These are phyloP conservation scores for Perdita meconis DNA, from an alignment of 2,888 invertebrate genomes.

Conservation along the genomic window DNA sequence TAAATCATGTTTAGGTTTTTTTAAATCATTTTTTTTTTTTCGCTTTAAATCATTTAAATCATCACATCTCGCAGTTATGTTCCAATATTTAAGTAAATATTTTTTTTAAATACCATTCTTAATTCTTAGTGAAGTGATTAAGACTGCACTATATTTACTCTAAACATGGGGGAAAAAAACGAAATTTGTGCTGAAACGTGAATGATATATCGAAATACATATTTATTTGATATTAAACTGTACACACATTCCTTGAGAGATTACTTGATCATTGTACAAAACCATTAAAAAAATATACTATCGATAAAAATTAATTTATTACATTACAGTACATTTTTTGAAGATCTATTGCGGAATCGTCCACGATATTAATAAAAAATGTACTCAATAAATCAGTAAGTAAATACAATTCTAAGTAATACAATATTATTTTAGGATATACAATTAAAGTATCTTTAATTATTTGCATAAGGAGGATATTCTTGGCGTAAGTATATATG, in stretches of 20 bases:
- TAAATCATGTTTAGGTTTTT: conserved; percentile 44
- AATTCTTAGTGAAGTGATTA: conserved; percentile 14
- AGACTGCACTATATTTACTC: conserved; percentile 36
- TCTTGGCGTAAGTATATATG: too few relatives aligned
- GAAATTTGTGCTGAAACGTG: conserved; percentile 12
- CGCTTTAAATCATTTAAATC: too few relatives aligned
- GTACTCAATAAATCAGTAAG: too few relatives aligned
- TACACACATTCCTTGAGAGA: conserved; percentile 54
- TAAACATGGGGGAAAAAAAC: conserved; percentile 1
- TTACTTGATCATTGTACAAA: conserved; percentile 43
- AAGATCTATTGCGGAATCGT: too few relatives aligned
- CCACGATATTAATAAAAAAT: too few relatives aligned
- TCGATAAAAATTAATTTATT: conserved; percentile 46
- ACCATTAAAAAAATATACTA: conserved; percentile 36
- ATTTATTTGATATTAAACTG: conserved; percentile 42
- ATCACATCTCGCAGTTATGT: background rate
- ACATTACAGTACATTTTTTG: conserved; percentile 9
- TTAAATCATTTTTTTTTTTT: conserved; percentile 6
- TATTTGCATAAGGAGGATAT: too few relatives aligned
- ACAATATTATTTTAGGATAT: too few relatives aligned
- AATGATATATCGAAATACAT: conserved; percentile 22
- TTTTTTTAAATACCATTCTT: background rate
- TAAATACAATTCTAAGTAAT: too few relatives aligned
- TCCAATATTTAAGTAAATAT: conserved; percentile 32
- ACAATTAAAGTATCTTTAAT: too few relatives aligned